Conservation (phyloP, 2,797 vertebrate genomes). For the Molossus molossus region DNA sequence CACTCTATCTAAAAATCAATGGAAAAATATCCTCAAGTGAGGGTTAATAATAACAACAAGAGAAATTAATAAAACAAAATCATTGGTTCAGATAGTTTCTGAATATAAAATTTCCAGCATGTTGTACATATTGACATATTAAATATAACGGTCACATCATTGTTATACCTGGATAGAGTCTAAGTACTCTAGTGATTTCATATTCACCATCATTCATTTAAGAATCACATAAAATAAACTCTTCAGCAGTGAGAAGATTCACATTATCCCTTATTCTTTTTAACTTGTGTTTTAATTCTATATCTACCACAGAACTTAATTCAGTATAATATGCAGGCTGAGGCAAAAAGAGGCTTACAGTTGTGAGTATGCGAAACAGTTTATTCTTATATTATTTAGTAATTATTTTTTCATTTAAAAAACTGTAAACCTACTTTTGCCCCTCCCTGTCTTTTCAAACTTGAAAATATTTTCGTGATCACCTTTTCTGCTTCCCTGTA, state of each 20-base stretch:
- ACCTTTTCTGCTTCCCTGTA: background rate
- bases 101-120: background rate
- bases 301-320: background rate
- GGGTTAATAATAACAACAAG: too few relatives aligned
- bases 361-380: background rate
- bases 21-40: too few relatives aligned
- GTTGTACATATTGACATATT: slow-evolving; percentile 3
- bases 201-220: background rate
- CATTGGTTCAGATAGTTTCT: too few relatives aligned
- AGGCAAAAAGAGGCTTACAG: background rate
- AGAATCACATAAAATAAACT: background rate
- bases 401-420: background rate
- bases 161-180: background rate
- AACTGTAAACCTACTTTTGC: too few relatives aligned
- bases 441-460: background rate
- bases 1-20: too few relatives aligned
- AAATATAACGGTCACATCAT: background rate
- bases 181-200: background rate
- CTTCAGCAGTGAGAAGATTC: background rate
- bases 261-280: background rate
- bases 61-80: too few relatives aligned
- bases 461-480: background rate
- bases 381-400: too few relatives aligned
- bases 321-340: background rate
- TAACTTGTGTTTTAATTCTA: background rate